Base-by-base conservation (phyloP, 2,888 invertebrate species). In the Eilema sororculum region DNA sequence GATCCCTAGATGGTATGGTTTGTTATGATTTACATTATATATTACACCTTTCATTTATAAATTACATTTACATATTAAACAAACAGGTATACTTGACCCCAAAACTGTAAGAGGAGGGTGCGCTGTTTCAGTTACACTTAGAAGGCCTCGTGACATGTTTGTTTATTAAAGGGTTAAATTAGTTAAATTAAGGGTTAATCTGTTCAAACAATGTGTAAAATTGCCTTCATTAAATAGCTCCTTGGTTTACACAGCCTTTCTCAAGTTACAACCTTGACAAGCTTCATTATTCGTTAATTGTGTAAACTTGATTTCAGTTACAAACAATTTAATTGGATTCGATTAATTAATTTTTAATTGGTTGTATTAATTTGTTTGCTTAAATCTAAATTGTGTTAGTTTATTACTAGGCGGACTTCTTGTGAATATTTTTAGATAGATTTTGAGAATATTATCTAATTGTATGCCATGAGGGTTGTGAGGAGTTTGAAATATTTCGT, bases 171-270 rank as follows among this genome's bases (percentile, higher is more conserved):
- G 10, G 65, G 68, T 63, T 59, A 64, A 68, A 68, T 68, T 67
- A 30, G 65, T 65, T 65, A 65, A 69, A 69, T 64, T 63, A 57
- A 63, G 46, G 59, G 60, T 67, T 69, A 68, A 71, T 72, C 69
- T 65, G 52, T 62, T 66, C 56, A 63, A 68, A 66, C 71, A 70
- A 52, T 65, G 69, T 67, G 67, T 70, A 37, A 73, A 78, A 66
- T 78, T 77, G 37, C 61, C 28, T 71, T 67, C 59, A 67, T 72
- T 66, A 46, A 20, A 46, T 33, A 24, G 2, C 25, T 57, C 25
- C 37, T 65, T 28, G 6, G 24, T 52, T 24, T 59, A 52, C 30
- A 60, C 22, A 22, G 13, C 22, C 30, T 64, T 64, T 41, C 25
- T 62, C 16, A 59, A 58, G 30, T 52, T 59, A 46, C 13, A 65